Evolutionary conservation across 2,797 vertebrate genomes (phyloP).

Genomic region (Clarias fuscus): DNA sequence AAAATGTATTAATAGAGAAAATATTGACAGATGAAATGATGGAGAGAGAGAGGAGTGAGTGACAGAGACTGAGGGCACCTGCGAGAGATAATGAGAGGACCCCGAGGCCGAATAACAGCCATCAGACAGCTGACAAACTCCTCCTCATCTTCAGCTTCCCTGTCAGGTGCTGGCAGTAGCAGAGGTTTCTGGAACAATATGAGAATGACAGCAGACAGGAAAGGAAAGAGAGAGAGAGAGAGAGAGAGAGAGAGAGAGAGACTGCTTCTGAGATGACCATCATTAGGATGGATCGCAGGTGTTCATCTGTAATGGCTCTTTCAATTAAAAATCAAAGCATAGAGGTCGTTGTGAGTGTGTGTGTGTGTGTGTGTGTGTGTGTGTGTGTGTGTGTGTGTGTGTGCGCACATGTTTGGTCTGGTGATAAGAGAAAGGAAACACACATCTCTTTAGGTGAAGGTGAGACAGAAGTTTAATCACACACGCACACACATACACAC

Average conservation of each 20-base stretch:
- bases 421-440: not conserved
- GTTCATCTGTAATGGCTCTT: not conserved
- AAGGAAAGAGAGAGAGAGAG: not conserved
- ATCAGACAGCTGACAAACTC: slow-evolving; percentile 35
- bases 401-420: not conserved
- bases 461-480: not conserved
- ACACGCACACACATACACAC: not conserved
- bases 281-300: not conserved
- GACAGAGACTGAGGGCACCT: slow-evolving; percentile 21
- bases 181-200: not conserved
- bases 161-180: slow-evolving; percentile 13
- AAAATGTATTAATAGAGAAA: not conserved
- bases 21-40: too few species aligned
- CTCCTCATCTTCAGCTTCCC: slow-evolving; percentile 23
- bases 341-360: not conserved
- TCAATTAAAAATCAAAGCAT: slow-evolving; percentile 10
- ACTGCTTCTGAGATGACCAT: not conserved
- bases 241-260: not conserved
- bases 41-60: not conserved
- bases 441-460: not conserved
- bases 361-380: not conserved
- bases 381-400: not conserved
- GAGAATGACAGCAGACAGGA: not conserved
- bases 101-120: slow-evolving; percentile 19
- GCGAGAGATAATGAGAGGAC: slow-evolving; percentile 17